These are phyloP conservation scores for Dryas iulia DNA, from an alignment of 1,140 invertebrate species.

Conservation along the genomic window DNA sequence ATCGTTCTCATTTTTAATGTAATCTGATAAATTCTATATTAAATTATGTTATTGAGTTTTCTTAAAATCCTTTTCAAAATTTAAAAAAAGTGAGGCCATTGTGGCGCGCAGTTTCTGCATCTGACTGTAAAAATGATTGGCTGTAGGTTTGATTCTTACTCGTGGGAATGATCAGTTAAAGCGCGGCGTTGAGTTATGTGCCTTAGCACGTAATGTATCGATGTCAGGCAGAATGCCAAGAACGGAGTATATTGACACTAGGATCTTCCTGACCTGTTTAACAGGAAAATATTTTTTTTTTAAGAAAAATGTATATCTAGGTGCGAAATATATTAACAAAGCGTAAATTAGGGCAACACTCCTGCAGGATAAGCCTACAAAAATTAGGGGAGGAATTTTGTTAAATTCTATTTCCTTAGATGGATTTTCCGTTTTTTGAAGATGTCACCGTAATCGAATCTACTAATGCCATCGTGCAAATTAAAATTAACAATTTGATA, in stretches of 20 bases:
- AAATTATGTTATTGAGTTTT: not conserved
- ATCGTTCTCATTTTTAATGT: not conserved
- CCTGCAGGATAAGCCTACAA: constrained; percentile 19
- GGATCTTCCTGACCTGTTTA: too few species aligned
- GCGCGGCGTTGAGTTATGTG: too few species aligned
- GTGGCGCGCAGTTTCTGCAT: too few species aligned
- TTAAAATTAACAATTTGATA: constrained; percentile 54
- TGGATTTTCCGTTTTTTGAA: constrained; percentile 45
- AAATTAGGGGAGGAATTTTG: constrained; percentile 27
- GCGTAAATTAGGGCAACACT: constrained; percentile 17
- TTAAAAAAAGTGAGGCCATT: too few species aligned
- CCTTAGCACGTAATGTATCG: too few species aligned
- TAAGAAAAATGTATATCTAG: not conserved
- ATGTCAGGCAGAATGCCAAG: too few species aligned
- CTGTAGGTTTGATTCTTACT: too few species aligned
- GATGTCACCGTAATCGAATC: constrained; percentile 54
- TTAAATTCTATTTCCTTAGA: constrained; percentile 33
- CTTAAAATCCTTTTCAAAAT: too few species aligned
- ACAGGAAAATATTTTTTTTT: not conserved
- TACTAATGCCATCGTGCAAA: constrained; percentile 39
- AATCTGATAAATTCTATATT: not conserved
- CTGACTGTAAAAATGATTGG: too few species aligned
- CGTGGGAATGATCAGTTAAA: too few species aligned
- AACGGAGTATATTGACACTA: too few species aligned
- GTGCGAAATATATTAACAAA: constrained; percentile 1